Base-by-base conservation (phyloP, 35 echinoderm and acorn worm species). In the Strongylocentrotus purpuratus region DNA sequence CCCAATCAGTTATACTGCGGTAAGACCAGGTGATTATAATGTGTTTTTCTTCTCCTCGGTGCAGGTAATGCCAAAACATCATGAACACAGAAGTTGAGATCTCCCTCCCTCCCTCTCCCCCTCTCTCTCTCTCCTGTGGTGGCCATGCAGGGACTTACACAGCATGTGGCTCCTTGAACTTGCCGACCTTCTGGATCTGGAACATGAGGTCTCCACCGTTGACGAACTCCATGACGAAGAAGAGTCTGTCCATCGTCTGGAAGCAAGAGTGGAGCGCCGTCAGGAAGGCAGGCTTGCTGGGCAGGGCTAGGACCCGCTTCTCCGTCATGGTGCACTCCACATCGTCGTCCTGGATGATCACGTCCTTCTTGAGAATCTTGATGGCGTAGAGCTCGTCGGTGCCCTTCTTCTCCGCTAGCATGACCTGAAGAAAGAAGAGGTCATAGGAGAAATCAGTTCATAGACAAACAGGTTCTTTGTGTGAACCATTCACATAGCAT, bases 141-240 rank as follows among this genome's bases (percentile, higher is more conserved):
- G 35, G 35, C 35, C 35, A 41, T 41, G 35, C 35, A 41, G 7
- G 28, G 33, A 99, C 98, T 99, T 94, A 99, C 98, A 99, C 98
- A 86, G 98, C 98, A 96, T 98, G 95, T 85, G 98, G 98, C 70
- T 99, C 98, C 94, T 98, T 99, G 95, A 99, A 99, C 92, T 99
- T 99, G 88, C 98, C 98, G 48, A 99, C 98, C 95, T 99, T 97
- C 95, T 99, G 98, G 58, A 99, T 99, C 95, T 99, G 98, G 94
- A 97, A 99, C 98, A 99, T 99, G 32, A 99, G 96, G 86, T 99
- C 98, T 25, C 98, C 98, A 12, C 97, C 98, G 86, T 99, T 99
- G 94, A 99, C 98, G 94, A 95, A 99, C 88, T 99, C 98, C 98
- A 99, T 99, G 93, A 99, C 98, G 48, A 99, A 99, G 96, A 97